A percentile compares a stretch with the other conserved stretches of the same genome.
Conservation (phyloP, 2,797 vertebrate genomes). For the Tokudaia muenninki region DNA sequence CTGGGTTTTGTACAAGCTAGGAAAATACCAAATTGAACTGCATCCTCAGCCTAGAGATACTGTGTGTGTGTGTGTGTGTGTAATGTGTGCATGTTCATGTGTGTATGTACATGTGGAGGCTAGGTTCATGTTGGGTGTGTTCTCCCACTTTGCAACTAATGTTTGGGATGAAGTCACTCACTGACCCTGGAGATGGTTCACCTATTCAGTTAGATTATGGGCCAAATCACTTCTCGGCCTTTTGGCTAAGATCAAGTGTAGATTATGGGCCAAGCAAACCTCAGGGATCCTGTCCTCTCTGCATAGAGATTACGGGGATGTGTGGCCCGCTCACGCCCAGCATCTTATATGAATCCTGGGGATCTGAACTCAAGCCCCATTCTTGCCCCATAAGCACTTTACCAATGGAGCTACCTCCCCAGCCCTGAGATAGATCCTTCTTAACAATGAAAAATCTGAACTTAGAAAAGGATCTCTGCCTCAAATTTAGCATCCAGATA, state of each 20-base stretch:
- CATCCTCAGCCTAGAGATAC: background rate
- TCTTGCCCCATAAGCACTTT: background rate
- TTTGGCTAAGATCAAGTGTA: background rate
- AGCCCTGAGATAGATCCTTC: background rate
- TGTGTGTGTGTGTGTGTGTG: background rate
- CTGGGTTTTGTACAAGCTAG: background rate
- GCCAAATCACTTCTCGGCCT: no score
- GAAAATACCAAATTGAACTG: background rate
- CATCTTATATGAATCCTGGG: background rate
- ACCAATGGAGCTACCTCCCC: background rate
- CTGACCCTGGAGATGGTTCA: background rate
- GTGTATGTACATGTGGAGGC: background rate
- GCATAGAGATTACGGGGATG: background rate
- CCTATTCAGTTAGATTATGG: background rate
- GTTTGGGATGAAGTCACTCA: background rate
- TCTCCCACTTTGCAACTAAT: background rate
- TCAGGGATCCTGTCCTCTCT: background rate
- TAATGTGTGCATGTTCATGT: background rate
- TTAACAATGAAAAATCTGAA: background rate
- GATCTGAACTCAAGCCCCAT: background rate
- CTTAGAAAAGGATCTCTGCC: background rate
- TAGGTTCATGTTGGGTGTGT: background rate
- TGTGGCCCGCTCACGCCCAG: background rate
- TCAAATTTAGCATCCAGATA: conserved; percentile 32
- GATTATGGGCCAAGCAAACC: no score